Conservation (phyloP, 2,797 vertebrate genomes). For the Eulemur coronatus region DNA sequence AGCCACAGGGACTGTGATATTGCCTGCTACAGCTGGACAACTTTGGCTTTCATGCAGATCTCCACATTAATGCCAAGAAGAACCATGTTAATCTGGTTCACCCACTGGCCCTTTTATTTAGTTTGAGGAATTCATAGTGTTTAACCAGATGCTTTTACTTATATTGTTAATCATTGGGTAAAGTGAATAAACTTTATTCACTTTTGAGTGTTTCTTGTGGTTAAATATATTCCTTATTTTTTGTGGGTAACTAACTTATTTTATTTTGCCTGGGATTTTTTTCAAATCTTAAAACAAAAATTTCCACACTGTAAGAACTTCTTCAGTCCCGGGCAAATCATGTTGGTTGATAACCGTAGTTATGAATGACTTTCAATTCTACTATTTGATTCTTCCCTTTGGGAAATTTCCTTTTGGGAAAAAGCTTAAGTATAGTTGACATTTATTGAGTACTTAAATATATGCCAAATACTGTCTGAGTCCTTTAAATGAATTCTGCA, state of each 20-base stretch:
- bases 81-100: neutral
- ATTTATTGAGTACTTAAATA: neutral
- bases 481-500: neutral
- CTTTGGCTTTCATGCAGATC: constrained; percentile 24
- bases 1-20: neutral
- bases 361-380: constrained; percentile 6
- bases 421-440: neutral
- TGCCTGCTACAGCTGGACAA: constrained; percentile 34
- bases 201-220: constrained; percentile 21
- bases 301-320: neutral
- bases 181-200: constrained; percentile 9
- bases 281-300: constrained; percentile 15
- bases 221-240: constrained; percentile 19
- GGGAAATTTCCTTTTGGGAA: constrained; percentile 17
- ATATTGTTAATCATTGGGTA: constrained; percentile 35
- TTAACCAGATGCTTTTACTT: constrained; percentile 48
- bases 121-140: constrained; percentile 29
- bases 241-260: constrained; percentile 4
- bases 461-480: neutral
- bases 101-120: constrained; percentile 9
- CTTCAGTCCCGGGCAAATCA: neutral
- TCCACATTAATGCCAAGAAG: constrained; percentile 6
- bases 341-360: neutral
- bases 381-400: neutral
- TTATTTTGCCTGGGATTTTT: neutral